A percentile compares a stretch with the other conserved stretches of the same genome.
Evolutionary conservation across 2,113 vertebrate species (phyloP).

Genomic region (Tympanuchus pallidicinctus): DNA sequence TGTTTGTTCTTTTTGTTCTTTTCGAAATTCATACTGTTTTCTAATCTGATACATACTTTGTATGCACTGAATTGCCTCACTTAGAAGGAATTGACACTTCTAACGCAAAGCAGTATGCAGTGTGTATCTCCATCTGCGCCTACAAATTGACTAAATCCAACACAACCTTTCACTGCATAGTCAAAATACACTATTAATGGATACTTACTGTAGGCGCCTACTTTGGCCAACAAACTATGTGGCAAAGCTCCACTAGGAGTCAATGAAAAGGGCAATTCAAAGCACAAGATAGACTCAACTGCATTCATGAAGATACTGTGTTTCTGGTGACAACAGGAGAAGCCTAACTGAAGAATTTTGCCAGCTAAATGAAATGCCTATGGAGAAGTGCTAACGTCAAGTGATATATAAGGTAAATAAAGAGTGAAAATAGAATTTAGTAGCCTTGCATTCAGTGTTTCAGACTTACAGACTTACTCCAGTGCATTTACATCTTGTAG

Average conservation of each 20-base stretch:
- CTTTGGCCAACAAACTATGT: neutral
- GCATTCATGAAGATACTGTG: neutral
- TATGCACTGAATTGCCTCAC: neutral
- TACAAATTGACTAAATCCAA: neutral
- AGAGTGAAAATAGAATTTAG: neutral
- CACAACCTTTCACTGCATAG: neutral
- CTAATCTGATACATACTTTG: neutral
- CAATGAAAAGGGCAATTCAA: neutral
- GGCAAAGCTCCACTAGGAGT: neutral
- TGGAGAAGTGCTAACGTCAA: neutral
- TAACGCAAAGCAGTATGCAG: neutral
- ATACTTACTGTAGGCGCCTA: neutral
- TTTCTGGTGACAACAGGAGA: neutral
- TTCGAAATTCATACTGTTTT: neutral
- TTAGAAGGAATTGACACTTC: neutral
- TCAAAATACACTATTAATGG: neutral
- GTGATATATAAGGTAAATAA: neutral
- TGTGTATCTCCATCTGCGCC: neutral
- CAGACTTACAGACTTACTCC: neutral
- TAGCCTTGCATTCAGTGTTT: neutral
- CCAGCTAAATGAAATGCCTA: neutral
- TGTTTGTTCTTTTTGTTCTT: neutral
- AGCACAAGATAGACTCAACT: neutral
- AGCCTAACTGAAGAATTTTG: neutral
- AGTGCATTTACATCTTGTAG: neutral